Evolutionary conservation across 2,888 invertebrate genomes (phyloP).

Genomic region (Papilio elwesi): DNA sequence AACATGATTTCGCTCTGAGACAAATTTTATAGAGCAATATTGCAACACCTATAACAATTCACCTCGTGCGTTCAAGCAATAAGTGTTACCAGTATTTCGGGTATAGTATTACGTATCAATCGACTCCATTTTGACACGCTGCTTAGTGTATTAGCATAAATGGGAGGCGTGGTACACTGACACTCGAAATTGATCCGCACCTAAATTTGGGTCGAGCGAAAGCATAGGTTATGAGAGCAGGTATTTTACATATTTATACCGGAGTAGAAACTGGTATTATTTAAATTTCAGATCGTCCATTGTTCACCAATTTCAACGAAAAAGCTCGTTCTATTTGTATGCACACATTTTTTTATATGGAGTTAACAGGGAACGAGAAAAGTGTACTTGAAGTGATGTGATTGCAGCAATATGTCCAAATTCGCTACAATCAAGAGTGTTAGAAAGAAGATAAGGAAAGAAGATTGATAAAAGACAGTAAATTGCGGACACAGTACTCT

Average conservation of each 20-base stretch:
- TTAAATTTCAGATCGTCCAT: slow-evolving; percentile 25
- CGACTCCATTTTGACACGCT: slow-evolving; percentile 67
- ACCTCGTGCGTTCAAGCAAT: slow-evolving; percentile 55
- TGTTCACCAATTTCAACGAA: slow-evolving; percentile 15
- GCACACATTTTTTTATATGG: neutral
- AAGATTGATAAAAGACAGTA: no score
- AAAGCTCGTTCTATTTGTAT: neutral
- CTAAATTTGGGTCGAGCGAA: slow-evolving; percentile 34
- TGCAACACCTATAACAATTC: slow-evolving; percentile 60
- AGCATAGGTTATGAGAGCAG: slow-evolving; percentile 31
- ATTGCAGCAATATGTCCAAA: no score
- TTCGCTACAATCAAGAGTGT: no score
- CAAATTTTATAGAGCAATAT: slow-evolving; percentile 62
- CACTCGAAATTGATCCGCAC: slow-evolving; percentile 25
- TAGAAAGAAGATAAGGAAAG: no score
- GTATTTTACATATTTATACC: slow-evolving; percentile 28
- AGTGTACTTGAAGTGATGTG: no score
- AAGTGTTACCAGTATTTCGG: slow-evolving; percentile 51
- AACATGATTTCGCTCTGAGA: slow-evolving; percentile 54
- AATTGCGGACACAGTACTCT: no score
- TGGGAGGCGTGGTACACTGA: slow-evolving; percentile 34
- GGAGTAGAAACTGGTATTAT: slow-evolving; percentile 20
- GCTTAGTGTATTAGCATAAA: slow-evolving; percentile 47
- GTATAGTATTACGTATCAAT: slow-evolving; percentile 56
- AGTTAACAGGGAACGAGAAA: no score